A percentile compares a stretch with the other conserved stretches of the same genome.
Conservation (phyloP, 2,113 vertebrate species). For the Python bivittatus region DNA sequence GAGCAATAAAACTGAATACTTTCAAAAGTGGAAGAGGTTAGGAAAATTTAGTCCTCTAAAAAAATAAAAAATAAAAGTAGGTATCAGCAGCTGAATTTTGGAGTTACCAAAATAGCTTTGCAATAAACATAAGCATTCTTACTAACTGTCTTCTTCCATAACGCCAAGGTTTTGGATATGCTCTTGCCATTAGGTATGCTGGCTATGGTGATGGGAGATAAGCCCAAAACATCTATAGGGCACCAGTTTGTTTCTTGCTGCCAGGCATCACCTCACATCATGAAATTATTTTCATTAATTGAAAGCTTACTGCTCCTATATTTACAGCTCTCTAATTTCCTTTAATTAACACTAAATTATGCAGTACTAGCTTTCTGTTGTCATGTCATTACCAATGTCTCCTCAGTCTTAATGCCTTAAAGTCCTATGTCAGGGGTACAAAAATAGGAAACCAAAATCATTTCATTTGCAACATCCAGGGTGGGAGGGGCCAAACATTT, state of each 20-base stretch:
- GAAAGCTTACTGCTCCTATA: background rate
- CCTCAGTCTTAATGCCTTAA: background rate
- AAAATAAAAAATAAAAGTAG: background rate
- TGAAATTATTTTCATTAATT: background rate
- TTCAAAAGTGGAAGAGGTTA: conserved; percentile 38
- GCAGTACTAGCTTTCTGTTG: background rate
- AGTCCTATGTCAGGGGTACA: background rate
- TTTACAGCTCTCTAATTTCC: background rate
- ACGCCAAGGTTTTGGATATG: background rate
- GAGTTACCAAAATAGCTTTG: background rate
- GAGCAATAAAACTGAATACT: conserved; percentile 63
- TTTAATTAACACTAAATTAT: background rate
- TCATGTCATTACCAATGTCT: background rate
- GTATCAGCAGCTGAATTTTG: background rate
- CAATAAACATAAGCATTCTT: background rate
- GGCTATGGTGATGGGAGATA: background rate
- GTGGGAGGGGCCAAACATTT: background rate
- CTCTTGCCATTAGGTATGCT: background rate
- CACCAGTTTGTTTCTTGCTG: background rate
- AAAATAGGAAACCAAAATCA: background rate
- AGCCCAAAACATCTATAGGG: background rate
- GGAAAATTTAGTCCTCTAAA: background rate
- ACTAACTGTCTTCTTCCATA: no score
- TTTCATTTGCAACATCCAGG: background rate
- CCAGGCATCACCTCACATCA: background rate